These are phyloP conservation scores for Synanthedon vespiformis DNA, from an alignment of 2,888 invertebrate species.

Conservation along the genomic window DNA sequence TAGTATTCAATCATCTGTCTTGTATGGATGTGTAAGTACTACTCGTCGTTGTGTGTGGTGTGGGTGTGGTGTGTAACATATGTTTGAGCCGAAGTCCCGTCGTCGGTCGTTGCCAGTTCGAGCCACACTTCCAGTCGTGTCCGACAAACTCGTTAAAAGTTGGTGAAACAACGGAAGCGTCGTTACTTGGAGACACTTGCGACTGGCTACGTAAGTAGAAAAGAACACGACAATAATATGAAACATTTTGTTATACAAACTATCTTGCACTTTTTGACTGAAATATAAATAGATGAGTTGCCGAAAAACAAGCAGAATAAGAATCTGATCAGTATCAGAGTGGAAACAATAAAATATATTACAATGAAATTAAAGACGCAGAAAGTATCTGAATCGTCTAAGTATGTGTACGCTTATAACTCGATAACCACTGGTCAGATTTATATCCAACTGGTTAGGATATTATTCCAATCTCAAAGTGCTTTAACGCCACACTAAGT, in stretches of 20 bases:
- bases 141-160: conserved; percentile 70
- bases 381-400: too few species aligned
- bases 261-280: not conserved
- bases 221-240: conserved; percentile 59
- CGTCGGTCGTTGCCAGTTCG: conserved; percentile 29
- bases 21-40: too few species aligned
- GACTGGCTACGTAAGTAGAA: conserved; percentile 57
- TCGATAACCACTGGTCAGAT: too few species aligned
- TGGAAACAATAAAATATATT: too few species aligned
- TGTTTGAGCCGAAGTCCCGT: conserved; percentile 33
- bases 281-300: conserved; percentile 5
- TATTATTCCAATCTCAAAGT: too few species aligned
- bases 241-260: conserved; percentile 42
- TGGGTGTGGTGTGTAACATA: conserved; percentile 24
- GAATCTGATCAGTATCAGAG: too few species aligned
- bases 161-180: conserved; percentile 59
- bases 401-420: too few species aligned
- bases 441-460: too few species aligned
- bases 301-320: too few species aligned
- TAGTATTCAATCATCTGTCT: too few species aligned
- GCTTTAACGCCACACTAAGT: too few species aligned
- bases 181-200: conserved; percentile 58
- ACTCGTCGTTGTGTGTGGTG: not conserved
- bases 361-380: too few species aligned
- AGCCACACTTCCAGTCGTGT: conserved; percentile 39